Base-by-base conservation (phyloP, 2,888 invertebrate species). In the Parnassius glacialis region DNA sequence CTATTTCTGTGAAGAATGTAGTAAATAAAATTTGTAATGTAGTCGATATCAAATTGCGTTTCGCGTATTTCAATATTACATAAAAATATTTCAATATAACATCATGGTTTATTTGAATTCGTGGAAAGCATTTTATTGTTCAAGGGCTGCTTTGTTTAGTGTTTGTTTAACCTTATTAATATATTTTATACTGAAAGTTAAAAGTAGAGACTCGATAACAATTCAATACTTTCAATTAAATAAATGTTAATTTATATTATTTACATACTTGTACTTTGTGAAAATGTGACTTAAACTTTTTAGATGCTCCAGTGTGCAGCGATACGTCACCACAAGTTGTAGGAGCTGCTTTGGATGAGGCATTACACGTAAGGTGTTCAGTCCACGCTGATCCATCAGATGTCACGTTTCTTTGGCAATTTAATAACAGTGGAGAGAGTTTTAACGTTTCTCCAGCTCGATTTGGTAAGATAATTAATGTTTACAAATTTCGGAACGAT, bases 351-450 rank as follows among this genome's bases (percentile, higher is more conserved):
- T 85, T 97, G 70, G 96, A 97, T 78, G 97, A 97, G 78, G 94
- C 94, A 0, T 92, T 96, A 68, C 94, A 94, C 69, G 95, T 96
- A 59, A 94, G 95, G 16, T 97, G 97, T 81, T 94, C 96, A 66
- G 96, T 97, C 47, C 95, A 96, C 71, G 96, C 97, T 0, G 97
- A 97, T 80, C 97, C 97, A 2, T 93, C 94, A 73, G 95, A 96
- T 80, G 96, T 97, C 70, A 94, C 94, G 57, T 97, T 97, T 82
- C 92, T 95, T 61, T 97, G 97, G 97, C 96, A 97, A 79, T 96
- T 97, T 87, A 97, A 97, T 82, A 96, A 96, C 80, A 96, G 96
- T 73, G 97, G 97, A 20, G 97, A 97, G 78, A 96, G 95, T 76
- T 96, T 96, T 76, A 95, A 96, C 79, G 95, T 96, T 2, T 94